Percentiles rank a stretch among this genome's conserved stretches.
Conservation (phyloP, 2,888 invertebrate species). For the Nomada hirtipes region DNA sequence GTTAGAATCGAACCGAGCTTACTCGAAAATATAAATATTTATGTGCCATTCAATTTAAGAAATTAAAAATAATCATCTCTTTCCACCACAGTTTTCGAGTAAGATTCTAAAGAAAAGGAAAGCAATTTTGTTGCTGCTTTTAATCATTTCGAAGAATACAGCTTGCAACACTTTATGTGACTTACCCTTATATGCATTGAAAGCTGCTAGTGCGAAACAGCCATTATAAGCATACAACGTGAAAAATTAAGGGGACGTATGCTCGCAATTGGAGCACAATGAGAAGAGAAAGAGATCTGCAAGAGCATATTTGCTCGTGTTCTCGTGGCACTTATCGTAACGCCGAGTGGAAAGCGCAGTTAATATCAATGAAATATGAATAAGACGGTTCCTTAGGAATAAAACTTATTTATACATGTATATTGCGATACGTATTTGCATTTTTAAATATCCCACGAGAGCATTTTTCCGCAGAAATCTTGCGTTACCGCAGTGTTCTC, state of each 20-base stretch:
- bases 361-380: conserved; percentile 33
- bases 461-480: not conserved
- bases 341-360: conserved; percentile 28
- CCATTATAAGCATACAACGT: too few species aligned
- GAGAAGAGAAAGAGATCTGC: not conserved
- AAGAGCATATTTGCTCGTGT: conserved; percentile 14
- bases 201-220: too few species aligned
- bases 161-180: too few species aligned
- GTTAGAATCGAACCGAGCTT: not conserved
- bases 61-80: too few species aligned
- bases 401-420: not conserved
- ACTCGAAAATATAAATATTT: not conserved
- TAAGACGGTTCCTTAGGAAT: conserved; percentile 18
- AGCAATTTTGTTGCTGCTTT: too few species aligned
- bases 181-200: too few species aligned
- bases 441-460: not conserved
- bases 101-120: too few species aligned
- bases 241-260: too few species aligned
- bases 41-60: too few species aligned
- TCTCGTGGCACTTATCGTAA: conserved; percentile 30
- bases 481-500: not conserved
- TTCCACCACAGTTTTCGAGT: too few species aligned
- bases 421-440: not conserved
- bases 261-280: conserved; percentile 6
- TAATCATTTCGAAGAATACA: too few species aligned